phyloP scores from a whole-genome alignment of 1,140 invertebrate species.

The Ceratosolen fusciceps region DNA sequence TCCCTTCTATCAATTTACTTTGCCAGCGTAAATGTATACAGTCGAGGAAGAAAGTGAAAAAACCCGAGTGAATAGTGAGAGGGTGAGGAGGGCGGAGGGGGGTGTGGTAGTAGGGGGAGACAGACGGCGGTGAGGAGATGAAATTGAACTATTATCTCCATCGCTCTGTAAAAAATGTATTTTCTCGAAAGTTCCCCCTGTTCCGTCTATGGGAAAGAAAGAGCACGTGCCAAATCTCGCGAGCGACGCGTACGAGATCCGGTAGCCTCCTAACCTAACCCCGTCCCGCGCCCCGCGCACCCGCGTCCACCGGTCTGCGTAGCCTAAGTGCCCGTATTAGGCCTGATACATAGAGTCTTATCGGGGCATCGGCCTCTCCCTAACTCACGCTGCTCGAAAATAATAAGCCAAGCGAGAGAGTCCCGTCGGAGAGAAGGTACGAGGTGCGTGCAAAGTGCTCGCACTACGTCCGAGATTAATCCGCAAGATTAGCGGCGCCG shows the following conservation, averaged over 20 bases:
- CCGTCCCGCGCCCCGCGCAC: too few relatives aligned
- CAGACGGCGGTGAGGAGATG: too few relatives aligned
- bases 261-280: not conserved
- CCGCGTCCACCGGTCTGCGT: too few relatives aligned
- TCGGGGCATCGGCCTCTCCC: not conserved
- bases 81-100: too few relatives aligned
- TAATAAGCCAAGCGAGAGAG: not conserved
- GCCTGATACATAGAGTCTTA: not conserved
- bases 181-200: not conserved
- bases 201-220: not conserved
- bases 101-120: too few relatives aligned
- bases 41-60: too few relatives aligned
- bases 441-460: constrained; percentile 14
- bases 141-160: too few relatives aligned
- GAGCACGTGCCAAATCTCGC: not conserved
- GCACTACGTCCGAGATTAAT: constrained; percentile 24
- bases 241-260: not conserved
- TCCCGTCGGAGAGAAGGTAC: not conserved
- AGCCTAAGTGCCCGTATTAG: not conserved
- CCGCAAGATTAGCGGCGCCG: constrained; percentile 32
- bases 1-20: not conserved
- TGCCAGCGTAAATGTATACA: not conserved
- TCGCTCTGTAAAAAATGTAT: not conserved
- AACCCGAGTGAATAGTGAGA: too few relatives aligned
- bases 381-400: not conserved